A percentile compares a stretch with the other conserved stretches of the same genome.
Conservation (phyloP, 2,888 invertebrate species). For the Sturmia bella region DNA sequence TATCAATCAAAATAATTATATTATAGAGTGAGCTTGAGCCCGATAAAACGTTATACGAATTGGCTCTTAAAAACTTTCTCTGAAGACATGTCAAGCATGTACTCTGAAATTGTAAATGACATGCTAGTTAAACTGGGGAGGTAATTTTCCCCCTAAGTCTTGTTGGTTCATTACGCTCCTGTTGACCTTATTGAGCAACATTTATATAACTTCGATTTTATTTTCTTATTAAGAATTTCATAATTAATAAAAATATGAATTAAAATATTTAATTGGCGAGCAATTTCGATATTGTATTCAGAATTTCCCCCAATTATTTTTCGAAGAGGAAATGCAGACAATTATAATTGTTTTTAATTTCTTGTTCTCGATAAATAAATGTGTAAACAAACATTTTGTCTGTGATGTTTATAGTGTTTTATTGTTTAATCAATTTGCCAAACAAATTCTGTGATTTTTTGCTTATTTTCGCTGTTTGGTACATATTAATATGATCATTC, state of each 20-base stretch:
- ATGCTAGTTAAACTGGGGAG: too few relatives aligned
- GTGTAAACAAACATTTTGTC: constrained; percentile 60
- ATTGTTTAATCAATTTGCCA: constrained; percentile 58
- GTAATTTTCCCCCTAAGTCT: too few relatives aligned
- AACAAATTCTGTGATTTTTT: constrained; percentile 35
- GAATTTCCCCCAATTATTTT: background rate
- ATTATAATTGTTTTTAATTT: constrained; percentile 25
- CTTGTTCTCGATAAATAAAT: constrained; percentile 45
- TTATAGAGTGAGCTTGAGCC: too few relatives aligned
- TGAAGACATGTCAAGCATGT: too few relatives aligned
- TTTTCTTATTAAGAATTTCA: too few relatives aligned
- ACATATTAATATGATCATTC: background rate
- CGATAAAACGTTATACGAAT: too few relatives aligned
- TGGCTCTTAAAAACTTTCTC: too few relatives aligned
- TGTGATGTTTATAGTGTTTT: constrained; percentile 47
- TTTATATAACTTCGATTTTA: too few relatives aligned
- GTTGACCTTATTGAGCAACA: too few relatives aligned
- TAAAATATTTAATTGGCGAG: background rate
- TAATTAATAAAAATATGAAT: background rate
- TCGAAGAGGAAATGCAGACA: constrained; percentile 2
- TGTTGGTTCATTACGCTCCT: too few relatives aligned
- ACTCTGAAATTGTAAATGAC: too few relatives aligned
- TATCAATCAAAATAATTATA: too few relatives aligned
- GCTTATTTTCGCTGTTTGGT: background rate
- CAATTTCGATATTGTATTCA: background rate